Evolutionary conservation across 2,113 vertebrate species (phyloP).

Genomic region (Anser cygnoides): DNA sequence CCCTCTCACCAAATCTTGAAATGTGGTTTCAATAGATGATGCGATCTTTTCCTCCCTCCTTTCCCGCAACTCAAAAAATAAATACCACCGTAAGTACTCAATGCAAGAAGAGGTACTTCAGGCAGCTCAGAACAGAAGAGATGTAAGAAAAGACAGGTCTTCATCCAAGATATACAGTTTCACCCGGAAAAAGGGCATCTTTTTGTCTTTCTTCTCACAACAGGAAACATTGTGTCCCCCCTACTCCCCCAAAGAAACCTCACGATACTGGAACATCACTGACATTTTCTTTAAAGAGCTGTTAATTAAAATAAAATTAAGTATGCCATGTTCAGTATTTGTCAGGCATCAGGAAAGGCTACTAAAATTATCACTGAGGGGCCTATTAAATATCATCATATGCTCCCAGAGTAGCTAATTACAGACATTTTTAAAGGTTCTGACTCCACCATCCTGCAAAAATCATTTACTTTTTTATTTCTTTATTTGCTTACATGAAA

Average conservation of each 20-base stretch:
- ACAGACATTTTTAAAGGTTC: conserved; percentile 71
- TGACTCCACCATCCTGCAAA: conserved; percentile 40
- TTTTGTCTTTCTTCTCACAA: background rate
- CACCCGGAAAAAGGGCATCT: background rate
- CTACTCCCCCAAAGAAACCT: conserved; percentile 17
- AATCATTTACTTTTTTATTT: background rate
- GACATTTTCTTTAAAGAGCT: conserved; percentile 79
- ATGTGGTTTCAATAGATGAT: background rate
- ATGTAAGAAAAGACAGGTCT: background rate
- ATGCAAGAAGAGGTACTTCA: background rate
- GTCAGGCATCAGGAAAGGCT: conserved; percentile 73
- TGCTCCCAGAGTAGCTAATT: conserved; percentile 78
- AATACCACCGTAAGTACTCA: conserved; percentile 5
- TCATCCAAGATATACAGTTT: background rate
- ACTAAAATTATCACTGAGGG: conserved; percentile 74
- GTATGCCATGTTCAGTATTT: conserved; percentile 67
- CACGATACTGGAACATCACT: conserved; percentile 70
- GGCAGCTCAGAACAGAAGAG: background rate
- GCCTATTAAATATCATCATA: conserved; percentile 72
- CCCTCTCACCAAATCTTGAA: background rate
- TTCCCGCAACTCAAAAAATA: background rate
- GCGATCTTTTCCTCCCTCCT: background rate
- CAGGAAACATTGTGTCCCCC: background rate
- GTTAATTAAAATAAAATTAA: conserved; percentile 81
- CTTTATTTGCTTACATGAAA: conserved; percentile 64